Percentiles rank a stretch among this genome's conserved stretches.
These are phyloP conservation scores for Crotalus viridis DNA, from an alignment of 2,113 vertebrate species.

Conservation along the genomic window DNA sequence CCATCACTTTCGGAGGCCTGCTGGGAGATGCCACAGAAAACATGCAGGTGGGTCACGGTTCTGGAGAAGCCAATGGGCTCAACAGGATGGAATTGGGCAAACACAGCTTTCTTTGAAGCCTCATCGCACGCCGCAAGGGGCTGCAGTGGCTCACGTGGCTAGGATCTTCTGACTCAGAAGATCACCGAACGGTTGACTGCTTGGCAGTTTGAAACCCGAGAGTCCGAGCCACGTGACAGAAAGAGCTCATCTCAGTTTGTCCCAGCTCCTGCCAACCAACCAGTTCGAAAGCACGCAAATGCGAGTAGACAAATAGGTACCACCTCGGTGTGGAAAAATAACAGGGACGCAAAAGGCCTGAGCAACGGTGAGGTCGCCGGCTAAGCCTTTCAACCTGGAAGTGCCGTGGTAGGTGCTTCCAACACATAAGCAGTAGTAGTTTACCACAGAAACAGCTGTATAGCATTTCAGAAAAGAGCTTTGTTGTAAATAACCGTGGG, in stretches of 20 bases:
- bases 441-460: background rate
- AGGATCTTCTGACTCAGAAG: background rate
- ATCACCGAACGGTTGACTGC: background rate
- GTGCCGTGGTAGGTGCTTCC: too few species aligned
- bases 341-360: too few species aligned
- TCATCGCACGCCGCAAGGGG: background rate
- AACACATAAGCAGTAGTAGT: too few species aligned
- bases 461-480: background rate
- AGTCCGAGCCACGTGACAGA: background rate
- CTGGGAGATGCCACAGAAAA: conserved; percentile 96
- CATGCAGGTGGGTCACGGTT: conserved; percentile 88
- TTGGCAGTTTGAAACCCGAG: background rate
- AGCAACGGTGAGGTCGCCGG: too few species aligned
- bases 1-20: conserved; percentile 96
- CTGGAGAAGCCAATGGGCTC: background rate
- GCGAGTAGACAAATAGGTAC: too few species aligned
- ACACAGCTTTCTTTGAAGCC: background rate
- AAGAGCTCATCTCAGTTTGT: background rate
- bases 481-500: background rate
- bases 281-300: background rate
- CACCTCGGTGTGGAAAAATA: too few species aligned
- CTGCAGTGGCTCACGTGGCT: background rate
- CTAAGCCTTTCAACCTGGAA: too few species aligned
- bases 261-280: background rate
- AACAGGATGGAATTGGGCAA: background rate